Conservation (phyloP, 2,888 invertebrate species). For the Thalpophila matura region DNA sequence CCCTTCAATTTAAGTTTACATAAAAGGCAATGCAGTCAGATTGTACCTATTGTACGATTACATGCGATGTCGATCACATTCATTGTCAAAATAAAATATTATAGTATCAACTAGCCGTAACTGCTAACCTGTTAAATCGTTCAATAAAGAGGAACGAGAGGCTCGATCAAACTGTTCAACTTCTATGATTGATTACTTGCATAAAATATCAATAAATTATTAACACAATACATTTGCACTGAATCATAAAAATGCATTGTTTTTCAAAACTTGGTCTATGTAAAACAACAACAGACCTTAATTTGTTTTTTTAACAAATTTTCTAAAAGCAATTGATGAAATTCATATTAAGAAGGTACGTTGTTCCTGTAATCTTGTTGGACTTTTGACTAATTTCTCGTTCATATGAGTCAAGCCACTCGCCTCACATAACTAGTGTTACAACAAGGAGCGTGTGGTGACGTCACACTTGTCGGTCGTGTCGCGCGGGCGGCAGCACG, state of each 20-base stretch:
- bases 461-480: slow-evolving; percentile 76
- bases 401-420: slow-evolving; percentile 32
- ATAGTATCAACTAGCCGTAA: slow-evolving; percentile 28
- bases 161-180: slow-evolving; percentile 3
- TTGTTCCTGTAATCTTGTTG: neutral
- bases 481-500: slow-evolving; percentile 80
- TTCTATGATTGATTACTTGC: neutral
- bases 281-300: too few relatives aligned
- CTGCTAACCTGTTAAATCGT: slow-evolving; percentile 32
- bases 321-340: neutral
- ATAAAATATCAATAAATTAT: neutral
- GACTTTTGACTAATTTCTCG: slow-evolving; percentile 2
- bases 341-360: too few relatives aligned
- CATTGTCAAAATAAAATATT: slow-evolving; percentile 19
- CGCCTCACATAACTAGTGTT: slow-evolving; percentile 32
- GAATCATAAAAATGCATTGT: neutral
- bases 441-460: slow-evolving; percentile 11
- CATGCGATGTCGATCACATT: slow-evolving; percentile 32
- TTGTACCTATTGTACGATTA: slow-evolving; percentile 19
- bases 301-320: too few relatives aligned
- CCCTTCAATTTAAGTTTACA: slow-evolving; percentile 44
- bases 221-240: neutral
- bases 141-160: slow-evolving; percentile 32
- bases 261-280: neutral
- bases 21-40: slow-evolving; percentile 49